A percentile compares a stretch with the other conserved stretches of the same genome.
These are phyloP conservation scores for Scolopax mira DNA, from an alignment of 2,113 vertebrate genomes.

Conservation along the genomic window DNA sequence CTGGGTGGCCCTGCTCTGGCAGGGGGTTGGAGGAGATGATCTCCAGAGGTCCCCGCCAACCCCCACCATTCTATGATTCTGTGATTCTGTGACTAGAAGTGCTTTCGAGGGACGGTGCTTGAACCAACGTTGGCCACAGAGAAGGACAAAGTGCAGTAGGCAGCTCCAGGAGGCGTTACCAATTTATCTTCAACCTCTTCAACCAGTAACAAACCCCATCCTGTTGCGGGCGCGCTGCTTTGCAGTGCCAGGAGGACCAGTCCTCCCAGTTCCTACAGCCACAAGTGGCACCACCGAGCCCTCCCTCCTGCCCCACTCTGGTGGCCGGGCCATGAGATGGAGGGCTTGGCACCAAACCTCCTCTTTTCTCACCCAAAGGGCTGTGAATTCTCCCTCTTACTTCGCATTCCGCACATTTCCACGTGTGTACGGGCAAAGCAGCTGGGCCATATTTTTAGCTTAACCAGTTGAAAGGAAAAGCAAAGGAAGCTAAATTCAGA, in stretches of 20 bases:
- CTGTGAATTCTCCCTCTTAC: not conserved
- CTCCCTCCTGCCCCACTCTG: not conserved
- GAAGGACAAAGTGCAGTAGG: not conserved
- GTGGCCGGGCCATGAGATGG: fast-evolving
- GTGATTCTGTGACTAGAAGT: no score
- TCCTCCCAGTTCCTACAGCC: not conserved
- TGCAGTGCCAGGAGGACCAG: not conserved
- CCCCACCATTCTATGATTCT: no score
- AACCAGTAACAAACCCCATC: not conserved
- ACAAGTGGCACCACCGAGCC: not conserved
- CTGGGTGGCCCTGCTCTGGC: no score
- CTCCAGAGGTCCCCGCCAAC: no score
- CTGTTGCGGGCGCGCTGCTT: not conserved
- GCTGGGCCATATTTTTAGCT: slow-evolving; percentile 43
- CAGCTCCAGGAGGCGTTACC: not conserved
- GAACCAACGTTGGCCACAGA: not conserved
- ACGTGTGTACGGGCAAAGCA: slow-evolving; percentile 30
- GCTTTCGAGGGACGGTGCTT: not conserved
- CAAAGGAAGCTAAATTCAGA: slow-evolving; percentile 37
- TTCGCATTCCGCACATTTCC: slow-evolving; percentile 25
- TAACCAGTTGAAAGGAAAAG: slow-evolving; percentile 39
- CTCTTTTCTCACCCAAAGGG: not conserved
- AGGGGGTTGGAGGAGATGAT: no score
- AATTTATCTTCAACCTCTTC: not conserved
- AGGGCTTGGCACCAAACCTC: not conserved